phyloP scores from a whole-genome alignment of 1,140 invertebrate species.

The Listronotus oregonensis region DNA sequence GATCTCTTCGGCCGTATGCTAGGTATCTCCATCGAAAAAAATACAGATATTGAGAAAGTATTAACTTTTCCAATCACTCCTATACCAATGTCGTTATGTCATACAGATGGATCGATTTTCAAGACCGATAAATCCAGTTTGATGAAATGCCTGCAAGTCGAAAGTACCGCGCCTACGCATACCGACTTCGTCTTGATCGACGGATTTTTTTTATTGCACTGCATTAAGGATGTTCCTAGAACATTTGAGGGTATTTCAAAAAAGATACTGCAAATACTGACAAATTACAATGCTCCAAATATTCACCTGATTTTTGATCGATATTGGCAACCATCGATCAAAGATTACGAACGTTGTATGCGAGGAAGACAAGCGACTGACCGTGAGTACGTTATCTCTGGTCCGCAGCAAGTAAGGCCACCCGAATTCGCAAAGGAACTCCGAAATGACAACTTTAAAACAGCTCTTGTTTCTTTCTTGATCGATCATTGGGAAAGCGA shows the following conservation, averaged over 20 bases:
- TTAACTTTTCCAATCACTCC: too few species aligned
- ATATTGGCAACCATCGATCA: too few species aligned
- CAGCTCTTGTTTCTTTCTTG: slow-evolving; percentile 38
- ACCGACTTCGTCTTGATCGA: background rate
- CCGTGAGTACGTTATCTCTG: slow-evolving; percentile 20
- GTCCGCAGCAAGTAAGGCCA: slow-evolving; percentile 23
- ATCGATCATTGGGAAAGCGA: slow-evolving; percentile 33
- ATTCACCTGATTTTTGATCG: background rate
- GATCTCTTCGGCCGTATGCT: background rate
- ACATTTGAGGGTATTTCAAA: too few species aligned
- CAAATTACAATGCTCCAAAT: background rate
- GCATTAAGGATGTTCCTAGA: too few species aligned
- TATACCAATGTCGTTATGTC: too few species aligned
- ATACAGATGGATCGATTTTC: too few species aligned
- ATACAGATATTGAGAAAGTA: background rate
- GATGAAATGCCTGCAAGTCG: background rate
- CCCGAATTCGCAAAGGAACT: slow-evolving; percentile 35
- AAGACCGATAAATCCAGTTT: background rate
- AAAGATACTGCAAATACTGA: too few species aligned
- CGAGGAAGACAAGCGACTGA: slow-evolving; percentile 3
- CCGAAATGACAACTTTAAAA: slow-evolving; percentile 38
- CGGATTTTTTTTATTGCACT: background rate
- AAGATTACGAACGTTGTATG: slow-evolving; percentile 25
- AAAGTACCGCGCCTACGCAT: background rate
- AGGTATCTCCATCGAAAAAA: background rate